These are phyloP conservation scores for Trachelus iudaicus DNA, from an alignment of 2,888 invertebrate species.

Conservation along the genomic window DNA sequence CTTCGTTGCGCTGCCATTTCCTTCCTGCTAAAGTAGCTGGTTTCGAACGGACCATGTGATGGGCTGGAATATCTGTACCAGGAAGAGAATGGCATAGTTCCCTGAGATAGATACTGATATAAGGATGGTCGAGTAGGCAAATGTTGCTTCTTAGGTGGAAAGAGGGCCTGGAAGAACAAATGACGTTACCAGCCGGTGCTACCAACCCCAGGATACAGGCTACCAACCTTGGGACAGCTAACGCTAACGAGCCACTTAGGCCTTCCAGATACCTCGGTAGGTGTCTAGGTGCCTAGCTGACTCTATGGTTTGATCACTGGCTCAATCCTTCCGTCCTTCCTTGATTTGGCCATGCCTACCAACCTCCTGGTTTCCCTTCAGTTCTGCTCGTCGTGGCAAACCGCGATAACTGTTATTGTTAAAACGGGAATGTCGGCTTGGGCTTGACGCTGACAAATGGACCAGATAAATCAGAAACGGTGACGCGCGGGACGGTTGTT, in stretches of 20 bases:
- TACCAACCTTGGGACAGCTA: not conserved
- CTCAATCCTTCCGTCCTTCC: not conserved
- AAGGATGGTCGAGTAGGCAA: not conserved
- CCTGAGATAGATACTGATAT: constrained; percentile 6
- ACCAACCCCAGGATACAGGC: constrained; percentile 22
- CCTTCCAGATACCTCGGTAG: not conserved
- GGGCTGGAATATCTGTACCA: not conserved
- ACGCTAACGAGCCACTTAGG: constrained; percentile 36
- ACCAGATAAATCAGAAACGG: constrained; percentile 16
- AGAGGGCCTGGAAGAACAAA: constrained; percentile 12
- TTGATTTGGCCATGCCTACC: not conserved
- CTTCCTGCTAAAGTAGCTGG: not conserved
- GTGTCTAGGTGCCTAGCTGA: not conserved
- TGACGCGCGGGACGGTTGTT: not conserved
- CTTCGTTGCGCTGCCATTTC: not conserved
- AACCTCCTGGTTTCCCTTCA: not conserved
- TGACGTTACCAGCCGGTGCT: constrained; percentile 19
- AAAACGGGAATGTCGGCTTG: constrained; percentile 15
- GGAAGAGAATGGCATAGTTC: not conserved
- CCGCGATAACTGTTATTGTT: constrained; percentile 19
- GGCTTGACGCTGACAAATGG: constrained; percentile 16
- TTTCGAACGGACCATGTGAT: not conserved
- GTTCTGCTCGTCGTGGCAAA: constrained; percentile 1
- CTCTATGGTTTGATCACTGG: not conserved
- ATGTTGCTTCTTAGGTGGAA: constrained; percentile 2